Base-by-base conservation (phyloP, 2,113 vertebrate species). In the Podocnemis expansa region DNA sequence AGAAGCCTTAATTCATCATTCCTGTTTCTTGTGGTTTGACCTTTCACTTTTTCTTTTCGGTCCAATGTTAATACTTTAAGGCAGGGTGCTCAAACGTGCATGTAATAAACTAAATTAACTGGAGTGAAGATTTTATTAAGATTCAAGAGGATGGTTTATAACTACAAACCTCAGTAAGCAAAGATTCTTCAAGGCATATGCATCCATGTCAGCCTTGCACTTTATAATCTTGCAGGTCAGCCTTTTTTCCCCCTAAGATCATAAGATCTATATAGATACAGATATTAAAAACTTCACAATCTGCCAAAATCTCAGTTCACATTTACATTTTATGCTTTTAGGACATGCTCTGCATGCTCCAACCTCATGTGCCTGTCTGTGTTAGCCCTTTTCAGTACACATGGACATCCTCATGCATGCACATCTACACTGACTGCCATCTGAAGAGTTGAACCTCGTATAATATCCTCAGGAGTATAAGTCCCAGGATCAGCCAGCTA, bases 401-500 rank as follows among this genome's bases (percentile, higher is more conserved):
- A 13, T 45, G 41, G 17, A 6, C 27, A 79, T 0, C 0, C 3
- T 81, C 47, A 82, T 82, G 80, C 41, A 38, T 25, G n/a, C n/a
- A 38, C 22, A 25, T 29, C 52, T 45, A 9, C 19, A 41, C 47
- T 14, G 16, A 79, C 38, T 67, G 73, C 49, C 91, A 11, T 55
- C 52, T 82, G 78, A 79, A 82, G 87, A 95, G 43, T 49, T 80
- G 82, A 88, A 80, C 41, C 56, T 7, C 80, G 79, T 51, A 17
- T 0, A 38, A 21, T 3, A 31, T 84, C 76, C 91, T 87, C 80
- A 90, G 73, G 92, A 94, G 75, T 85, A 55, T 55, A 79, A 47
- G 87, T 85, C 55, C 43, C 78, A 89, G 92, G 81, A 90, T 85
- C 85, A 93, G 78, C 2, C 2, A 92, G 47, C 29, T 14, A 86